Conservation (phyloP, 2,888 invertebrate genomes). For the Cephus runcator region DNA sequence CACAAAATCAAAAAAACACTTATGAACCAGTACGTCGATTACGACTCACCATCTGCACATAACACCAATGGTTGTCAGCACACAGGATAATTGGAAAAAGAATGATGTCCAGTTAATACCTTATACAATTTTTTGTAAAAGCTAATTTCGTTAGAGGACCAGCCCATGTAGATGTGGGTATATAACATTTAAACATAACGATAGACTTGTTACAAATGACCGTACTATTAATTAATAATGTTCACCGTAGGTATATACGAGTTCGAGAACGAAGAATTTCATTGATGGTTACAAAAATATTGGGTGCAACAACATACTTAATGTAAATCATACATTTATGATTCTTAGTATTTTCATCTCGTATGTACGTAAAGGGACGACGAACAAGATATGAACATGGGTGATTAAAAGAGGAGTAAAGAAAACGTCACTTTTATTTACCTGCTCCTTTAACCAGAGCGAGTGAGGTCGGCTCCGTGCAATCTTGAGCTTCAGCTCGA, state of each 20-base stretch:
- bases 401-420: not conserved
- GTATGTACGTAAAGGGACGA: constrained; percentile 1
- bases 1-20: constrained; percentile 45
- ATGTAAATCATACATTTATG: not conserved
- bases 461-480: constrained; percentile 90
- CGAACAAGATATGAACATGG: not conserved
- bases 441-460: constrained; percentile 91
- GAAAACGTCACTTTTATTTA: constrained; percentile 57
- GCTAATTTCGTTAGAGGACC: constrained; percentile 17
- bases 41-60: constrained; percentile 64
- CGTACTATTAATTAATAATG: not conserved
- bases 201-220: not conserved
- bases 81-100: constrained; percentile 58
- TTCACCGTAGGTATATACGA: not conserved
- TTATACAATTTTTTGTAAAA: constrained; percentile 14
- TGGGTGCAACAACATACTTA: not conserved
- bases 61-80: constrained; percentile 60
- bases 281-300: not conserved
- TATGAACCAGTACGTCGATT: constrained; percentile 39
- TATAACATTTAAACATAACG: not conserved
- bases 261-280: not conserved
- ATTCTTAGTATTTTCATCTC: constrained; percentile 8
- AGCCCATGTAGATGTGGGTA: not conserved
- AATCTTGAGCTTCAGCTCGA: constrained; percentile 90
- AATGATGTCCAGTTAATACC: constrained; percentile 54